Evolutionary conservation across 2,888 invertebrate species (phyloP), one percentile per base, ranked within the genome.

Genomic region (Pherbina coryleti): DNA sequence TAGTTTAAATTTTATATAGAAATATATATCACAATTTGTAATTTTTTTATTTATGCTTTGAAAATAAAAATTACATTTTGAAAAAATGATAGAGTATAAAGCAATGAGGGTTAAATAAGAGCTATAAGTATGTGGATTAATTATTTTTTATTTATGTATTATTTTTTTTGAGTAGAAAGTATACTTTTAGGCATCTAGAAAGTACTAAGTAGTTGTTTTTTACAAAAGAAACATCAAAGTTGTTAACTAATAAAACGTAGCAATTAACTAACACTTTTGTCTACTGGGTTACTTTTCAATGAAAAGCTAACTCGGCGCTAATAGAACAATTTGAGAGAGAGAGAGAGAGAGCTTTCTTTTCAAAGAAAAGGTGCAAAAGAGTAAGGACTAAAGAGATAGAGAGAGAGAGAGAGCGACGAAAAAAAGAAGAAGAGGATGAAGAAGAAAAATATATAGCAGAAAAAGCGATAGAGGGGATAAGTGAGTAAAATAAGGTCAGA

Each of bases 11-110:
- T 73, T 75, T 87, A 84, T 85, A 85, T 83, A 87, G 85, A 87
- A 87, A 84, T 86, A 87, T 86, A 81, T 86, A 81, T 82, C 87
- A 86, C 86, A 86, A 87, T 86, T 86, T 84, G 85, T 87, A 86
- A 86, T 72, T 72, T 72, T 64, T 74, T 74, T 55, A 75, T 66
- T 55, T 75, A 37, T 75, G 55, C 19, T 75, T 75, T 51, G 19
- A 70, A 44, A 60, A 66, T 34, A 67, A 62, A 71, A 53, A 62
- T 49, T 64, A 71, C 19, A 71, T 64, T 44, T 34, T 64, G 44
- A 57, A 75, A 37, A 14, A 69, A 22, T 75, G 25, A 64, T 53
- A 69, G 69, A 66, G 9, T 22, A 64, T 71, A 74, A 75, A 31
- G 34, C n/a, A 17, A n/a, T 31, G n/a, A 70, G 51, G 7, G 25